These are phyloP conservation scores for Mastomys coucha DNA, from an alignment of 2,113 vertebrate species.

Conservation along the genomic window DNA sequence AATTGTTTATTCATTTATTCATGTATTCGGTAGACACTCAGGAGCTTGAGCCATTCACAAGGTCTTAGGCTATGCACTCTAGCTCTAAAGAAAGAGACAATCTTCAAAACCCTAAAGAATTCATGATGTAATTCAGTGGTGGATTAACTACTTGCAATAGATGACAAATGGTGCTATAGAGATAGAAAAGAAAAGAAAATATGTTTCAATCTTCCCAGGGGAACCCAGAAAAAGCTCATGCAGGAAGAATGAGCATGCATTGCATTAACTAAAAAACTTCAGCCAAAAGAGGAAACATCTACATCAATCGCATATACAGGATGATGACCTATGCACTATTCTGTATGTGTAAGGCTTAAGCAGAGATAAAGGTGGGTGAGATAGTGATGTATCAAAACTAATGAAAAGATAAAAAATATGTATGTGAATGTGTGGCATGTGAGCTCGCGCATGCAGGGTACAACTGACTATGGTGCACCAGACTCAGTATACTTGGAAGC, in stretches of 20 bases:
- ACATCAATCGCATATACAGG: too few relatives aligned
- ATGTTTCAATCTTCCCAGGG: background rate
- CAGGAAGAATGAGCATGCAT: background rate
- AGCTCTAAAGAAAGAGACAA: background rate
- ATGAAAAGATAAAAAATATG: fast-evolving
- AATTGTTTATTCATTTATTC: conserved; percentile 46
- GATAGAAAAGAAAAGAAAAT: background rate
- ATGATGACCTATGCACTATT: fast-evolving
- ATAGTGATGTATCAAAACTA: too few relatives aligned
- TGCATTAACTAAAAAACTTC: background rate
- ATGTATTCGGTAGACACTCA: background rate
- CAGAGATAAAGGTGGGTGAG: background rate
- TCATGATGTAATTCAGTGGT: background rate
- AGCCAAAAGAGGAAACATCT: background rate
- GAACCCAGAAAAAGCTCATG: too few relatives aligned
- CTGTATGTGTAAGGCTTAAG: background rate
- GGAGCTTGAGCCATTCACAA: background rate
- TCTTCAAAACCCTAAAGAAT: background rate
- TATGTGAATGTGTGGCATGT: background rate
- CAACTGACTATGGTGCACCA: too few relatives aligned
- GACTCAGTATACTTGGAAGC: background rate
- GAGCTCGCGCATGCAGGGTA: background rate
- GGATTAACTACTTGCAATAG: background rate
- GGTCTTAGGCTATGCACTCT: background rate
- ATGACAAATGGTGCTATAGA: background rate